Evolutionary conservation across 2,888 invertebrate genomes (phyloP), one percentile per base, ranked within the genome.

Genomic region (Galerucella calmariensis): DNA sequence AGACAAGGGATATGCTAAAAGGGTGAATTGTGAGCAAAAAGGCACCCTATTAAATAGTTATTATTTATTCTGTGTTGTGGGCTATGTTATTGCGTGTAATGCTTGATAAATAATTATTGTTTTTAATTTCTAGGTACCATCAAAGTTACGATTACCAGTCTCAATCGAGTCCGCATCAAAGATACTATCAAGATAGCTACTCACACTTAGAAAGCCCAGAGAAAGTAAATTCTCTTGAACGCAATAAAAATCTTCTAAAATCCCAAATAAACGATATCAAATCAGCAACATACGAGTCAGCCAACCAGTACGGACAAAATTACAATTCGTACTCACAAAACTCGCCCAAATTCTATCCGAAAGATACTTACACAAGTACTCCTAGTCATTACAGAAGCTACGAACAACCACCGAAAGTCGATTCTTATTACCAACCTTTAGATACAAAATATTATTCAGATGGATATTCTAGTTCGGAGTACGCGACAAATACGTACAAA

Each of bases 131-230:
- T 44, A 65, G 63, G 16, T 65, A 65, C 63, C 77, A 79, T 74
- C 81, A 79, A 72, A 80, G 78, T 65, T 82, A 82, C 75, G 83
- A 83, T 70, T 75, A 80, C 76, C 79, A 82, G 71, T 78, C 81
- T 66, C 73, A 79, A 58, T 75, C 81, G 72, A 78, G 80, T 58
- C 78, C 79, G 5, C 77, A 79, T 74, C 77, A 79, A 77, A 77
- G 81, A 78, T 81, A 83, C 63, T 85, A 85, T 75, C 83, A 83
- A 65, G 85, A 85, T 69, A 82, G 83, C 69, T 88, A 87, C 79
- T 86, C 85, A 78, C 86, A 86, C 75, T 79, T 88, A 79, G 86
- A 86, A 75, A 88, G 88, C 79, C 87, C 88, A 4, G 87, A 87
- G 73, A 87, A 87, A 81, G 87, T 87, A 16, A 86, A 83, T 78